Evolutionary conservation across 2,888 invertebrate species (phyloP).

Genomic region (Myathropa florea): DNA sequence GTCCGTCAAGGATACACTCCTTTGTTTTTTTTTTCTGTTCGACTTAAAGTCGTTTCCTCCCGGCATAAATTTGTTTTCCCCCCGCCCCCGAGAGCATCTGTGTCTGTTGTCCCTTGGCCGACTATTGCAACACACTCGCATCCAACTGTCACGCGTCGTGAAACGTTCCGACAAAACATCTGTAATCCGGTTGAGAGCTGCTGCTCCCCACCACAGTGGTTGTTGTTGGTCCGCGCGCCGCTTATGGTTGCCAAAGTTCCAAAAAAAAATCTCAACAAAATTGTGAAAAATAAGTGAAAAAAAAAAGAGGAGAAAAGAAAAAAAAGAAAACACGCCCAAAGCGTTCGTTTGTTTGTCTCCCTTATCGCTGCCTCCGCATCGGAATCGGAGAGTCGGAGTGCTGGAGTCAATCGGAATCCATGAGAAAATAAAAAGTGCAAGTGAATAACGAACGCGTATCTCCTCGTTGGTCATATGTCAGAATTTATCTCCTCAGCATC

Average conservation of each 20-base stretch:
- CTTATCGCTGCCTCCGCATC: constrained; percentile 29
- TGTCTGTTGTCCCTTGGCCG: not conserved
- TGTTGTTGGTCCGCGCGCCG: constrained; percentile 23
- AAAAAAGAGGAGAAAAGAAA: not conserved
- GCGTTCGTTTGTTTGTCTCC: constrained; percentile 9
- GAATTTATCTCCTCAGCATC: not conserved
- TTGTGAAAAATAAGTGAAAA: not conserved
- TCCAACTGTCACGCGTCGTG: constrained; percentile 40
- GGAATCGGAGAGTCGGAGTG: not conserved
- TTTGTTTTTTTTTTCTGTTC: not conserved
- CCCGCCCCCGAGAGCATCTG: not conserved
- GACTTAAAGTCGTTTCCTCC: not conserved
- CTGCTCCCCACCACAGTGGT: not conserved
- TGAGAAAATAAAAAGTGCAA: constrained; percentile 45
- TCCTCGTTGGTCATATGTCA: not conserved
- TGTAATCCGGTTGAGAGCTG: constrained; percentile 38
- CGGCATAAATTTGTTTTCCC: not conserved
- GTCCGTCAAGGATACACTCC: not conserved
- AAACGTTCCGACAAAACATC: constrained; percentile 38
- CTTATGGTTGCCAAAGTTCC: constrained; percentile 31
- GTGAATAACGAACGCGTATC: constrained; percentile 21
- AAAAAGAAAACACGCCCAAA: constrained; percentile 46
- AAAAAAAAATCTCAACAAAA: not conserved
- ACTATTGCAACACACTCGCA: not conserved
- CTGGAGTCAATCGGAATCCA: constrained; percentile 16